These are phyloP conservation scores for Agriotes lineatus DNA, from an alignment of 2,888 invertebrate genomes.

Conservation along the genomic window DNA sequence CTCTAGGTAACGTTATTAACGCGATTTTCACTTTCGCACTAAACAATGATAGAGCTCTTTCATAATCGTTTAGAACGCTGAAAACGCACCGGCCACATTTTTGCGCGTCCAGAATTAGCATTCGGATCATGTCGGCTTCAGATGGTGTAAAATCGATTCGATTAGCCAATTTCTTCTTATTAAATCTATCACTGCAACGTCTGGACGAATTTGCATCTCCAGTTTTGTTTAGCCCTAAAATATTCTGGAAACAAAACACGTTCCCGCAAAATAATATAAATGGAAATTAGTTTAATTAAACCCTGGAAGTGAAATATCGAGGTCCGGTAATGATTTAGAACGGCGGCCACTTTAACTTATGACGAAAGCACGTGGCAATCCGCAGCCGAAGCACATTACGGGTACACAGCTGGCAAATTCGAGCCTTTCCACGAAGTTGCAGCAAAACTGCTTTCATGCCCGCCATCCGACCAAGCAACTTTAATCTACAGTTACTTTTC, in stretches of 20 bases:
- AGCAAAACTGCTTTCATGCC: background rate
- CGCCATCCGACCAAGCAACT: background rate
- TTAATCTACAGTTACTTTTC: slow-evolving; percentile 19
- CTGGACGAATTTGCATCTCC: background rate
- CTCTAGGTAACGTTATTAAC: slow-evolving; percentile 37
- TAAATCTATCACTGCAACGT: background rate
- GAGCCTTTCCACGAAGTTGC: slow-evolving; percentile 6
- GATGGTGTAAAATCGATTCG: too few species aligned
- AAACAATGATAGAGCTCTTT: too few species aligned
- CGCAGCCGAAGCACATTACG: background rate
- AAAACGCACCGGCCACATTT: too few species aligned
- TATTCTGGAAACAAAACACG: background rate
- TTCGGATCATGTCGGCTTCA: too few species aligned
- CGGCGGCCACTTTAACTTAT: background rate
- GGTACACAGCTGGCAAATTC: background rate
- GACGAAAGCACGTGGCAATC: background rate
- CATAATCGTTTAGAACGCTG: too few species aligned
- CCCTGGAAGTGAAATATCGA: background rate
- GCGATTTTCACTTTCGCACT: too few species aligned
- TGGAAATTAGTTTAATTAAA: slow-evolving; percentile 20
- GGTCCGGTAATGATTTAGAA: background rate
- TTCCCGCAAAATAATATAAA: slow-evolving; percentile 10
- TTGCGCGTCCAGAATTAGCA: too few species aligned
- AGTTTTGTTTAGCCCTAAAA: background rate
- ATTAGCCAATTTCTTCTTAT: background rate